phyloP scores from a whole-genome alignment of 2,797 vertebrate genomes.

The Enoplosus armatus region DNA sequence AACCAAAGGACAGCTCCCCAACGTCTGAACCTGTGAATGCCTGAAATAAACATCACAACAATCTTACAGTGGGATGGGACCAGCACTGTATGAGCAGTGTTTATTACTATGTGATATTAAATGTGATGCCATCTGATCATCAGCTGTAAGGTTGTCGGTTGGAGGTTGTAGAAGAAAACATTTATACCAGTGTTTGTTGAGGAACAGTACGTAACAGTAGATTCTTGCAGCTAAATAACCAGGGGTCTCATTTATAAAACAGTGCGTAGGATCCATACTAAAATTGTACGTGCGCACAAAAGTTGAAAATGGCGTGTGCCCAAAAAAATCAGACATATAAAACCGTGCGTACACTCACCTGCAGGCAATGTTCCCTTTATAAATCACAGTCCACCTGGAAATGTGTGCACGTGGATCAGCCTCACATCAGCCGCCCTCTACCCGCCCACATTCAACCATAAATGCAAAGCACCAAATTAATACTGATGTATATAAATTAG shows the following conservation, averaged over 20 bases:
- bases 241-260: too few relatives aligned
- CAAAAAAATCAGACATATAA: not conserved
- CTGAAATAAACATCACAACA: conserved; percentile 72
- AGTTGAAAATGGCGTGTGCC: rapidly evolving
- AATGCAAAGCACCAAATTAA: not conserved
- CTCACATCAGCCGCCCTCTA: not conserved
- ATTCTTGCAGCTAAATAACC: not conserved
- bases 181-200: not conserved
- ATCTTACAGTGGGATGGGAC: not conserved
- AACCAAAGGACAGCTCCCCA: conserved; percentile 91
- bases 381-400: conserved; percentile 11
- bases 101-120: not conserved
- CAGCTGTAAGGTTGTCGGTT: not conserved
- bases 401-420: not conserved
- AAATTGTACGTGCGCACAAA: not conserved
- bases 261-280: not conserved
- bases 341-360: not conserved
- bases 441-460: not conserved
- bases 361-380: not conserved
- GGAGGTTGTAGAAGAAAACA: not conserved
- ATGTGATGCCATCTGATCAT: not conserved
- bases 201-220: not conserved
- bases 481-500: not conserved
- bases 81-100: not conserved
- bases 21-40: conserved; percentile 88